Percentiles rank a stretch among this genome's conserved stretches.
phyloP scores from a whole-genome alignment of 2,797 vertebrate genomes.

The Tragelaphus eurycerus region DNA sequence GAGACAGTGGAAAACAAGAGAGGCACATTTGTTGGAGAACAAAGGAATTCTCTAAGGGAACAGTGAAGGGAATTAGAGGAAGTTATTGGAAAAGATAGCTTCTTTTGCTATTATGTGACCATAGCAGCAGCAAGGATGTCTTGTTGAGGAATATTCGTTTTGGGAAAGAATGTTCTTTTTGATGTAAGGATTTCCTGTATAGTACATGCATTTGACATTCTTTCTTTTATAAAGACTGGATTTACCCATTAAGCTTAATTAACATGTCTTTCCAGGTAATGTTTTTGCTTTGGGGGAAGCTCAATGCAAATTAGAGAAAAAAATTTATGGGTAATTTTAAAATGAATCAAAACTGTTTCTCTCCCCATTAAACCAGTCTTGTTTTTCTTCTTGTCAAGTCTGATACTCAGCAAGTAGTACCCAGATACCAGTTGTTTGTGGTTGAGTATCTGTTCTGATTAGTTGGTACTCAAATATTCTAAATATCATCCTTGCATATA shows the following conservation, averaged over 20 bases:
- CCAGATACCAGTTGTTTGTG: not conserved
- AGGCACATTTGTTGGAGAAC: not conserved
- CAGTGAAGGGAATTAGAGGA: not conserved
- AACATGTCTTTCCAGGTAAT: not conserved
- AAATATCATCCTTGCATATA: not conserved
- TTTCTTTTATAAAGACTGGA: slow-evolving; percentile 1
- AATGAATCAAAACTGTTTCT: not conserved
- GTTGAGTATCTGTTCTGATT: not conserved
- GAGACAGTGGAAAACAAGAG: not conserved
- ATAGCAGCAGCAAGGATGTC: not conserved
- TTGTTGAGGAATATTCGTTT: not conserved
- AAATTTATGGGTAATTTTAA: not conserved
- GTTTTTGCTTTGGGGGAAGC: not conserved
- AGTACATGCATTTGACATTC: not conserved
- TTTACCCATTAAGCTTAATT: not conserved
- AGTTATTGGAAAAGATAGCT: slow-evolving; percentile 23
- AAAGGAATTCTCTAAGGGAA: not conserved
- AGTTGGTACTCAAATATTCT: not conserved
- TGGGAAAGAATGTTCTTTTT: not conserved
- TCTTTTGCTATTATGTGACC: not conserved
- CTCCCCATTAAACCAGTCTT: not conserved
- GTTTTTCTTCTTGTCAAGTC: not conserved
- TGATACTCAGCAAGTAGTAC: not conserved
- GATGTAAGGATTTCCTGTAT: not conserved
- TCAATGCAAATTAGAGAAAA: not conserved